phyloP scores from a whole-genome alignment of 2,888 invertebrate genomes.

The Nomada ruficornis region DNA sequence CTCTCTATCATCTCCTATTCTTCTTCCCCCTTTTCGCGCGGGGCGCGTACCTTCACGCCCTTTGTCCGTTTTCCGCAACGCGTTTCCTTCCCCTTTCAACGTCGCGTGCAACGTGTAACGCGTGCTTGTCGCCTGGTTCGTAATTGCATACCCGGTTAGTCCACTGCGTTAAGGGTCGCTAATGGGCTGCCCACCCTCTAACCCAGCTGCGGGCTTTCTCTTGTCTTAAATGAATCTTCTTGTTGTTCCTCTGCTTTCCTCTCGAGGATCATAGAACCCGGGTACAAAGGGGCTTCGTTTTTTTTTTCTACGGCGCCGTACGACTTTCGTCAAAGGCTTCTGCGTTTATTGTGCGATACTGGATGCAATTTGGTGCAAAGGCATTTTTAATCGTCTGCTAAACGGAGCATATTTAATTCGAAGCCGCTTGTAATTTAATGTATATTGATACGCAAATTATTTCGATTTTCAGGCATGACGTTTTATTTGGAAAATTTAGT shows the following conservation, averaged over 20 bases:
- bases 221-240: slow-evolving; percentile 16
- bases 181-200: background rate
- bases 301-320: background rate
- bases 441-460: too few relatives aligned
- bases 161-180: slow-evolving; percentile 1
- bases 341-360: too few relatives aligned
- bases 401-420: background rate
- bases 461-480: too few relatives aligned
- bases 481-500: too few relatives aligned
- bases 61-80: background rate
- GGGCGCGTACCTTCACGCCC: background rate
- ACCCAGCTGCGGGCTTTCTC: background rate
- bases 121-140: background rate
- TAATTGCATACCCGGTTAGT: slow-evolving; percentile 16
- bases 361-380: too few relatives aligned
- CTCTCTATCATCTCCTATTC: background rate
- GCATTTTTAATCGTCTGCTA: too few relatives aligned
- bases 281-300: background rate
- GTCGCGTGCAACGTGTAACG: slow-evolving; percentile 35
- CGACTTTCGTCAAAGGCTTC: background rate
- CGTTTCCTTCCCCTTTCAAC: slow-evolving; percentile 1
- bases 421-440: background rate
- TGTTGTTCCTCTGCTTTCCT: background rate
- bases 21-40: background rate
- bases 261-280: background rate